phyloP scores from a whole-genome alignment of 2,797 vertebrate genomes.

The Thripadectes ignobilis region DNA sequence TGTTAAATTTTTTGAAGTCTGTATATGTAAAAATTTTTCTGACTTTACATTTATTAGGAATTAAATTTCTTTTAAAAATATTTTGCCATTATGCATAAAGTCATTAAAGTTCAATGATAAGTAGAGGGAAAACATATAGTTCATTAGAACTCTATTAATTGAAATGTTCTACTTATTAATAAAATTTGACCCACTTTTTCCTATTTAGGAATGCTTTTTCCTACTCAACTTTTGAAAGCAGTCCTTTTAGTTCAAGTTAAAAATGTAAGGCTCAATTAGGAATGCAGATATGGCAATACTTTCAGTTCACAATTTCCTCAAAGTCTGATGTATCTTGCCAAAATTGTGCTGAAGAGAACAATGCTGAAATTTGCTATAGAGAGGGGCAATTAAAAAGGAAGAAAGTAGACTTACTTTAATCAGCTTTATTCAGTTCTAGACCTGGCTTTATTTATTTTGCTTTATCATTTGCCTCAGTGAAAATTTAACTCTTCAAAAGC shows the following conservation, averaged over 20 bases:
- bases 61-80: background rate
- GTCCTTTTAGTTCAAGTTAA: background rate
- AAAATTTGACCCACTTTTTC: background rate
- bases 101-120: background rate
- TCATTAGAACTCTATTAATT: constrained; percentile 33
- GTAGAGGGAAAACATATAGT: background rate
- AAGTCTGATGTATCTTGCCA: background rate
- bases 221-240: background rate
- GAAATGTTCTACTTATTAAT: constrained; percentile 8
- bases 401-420: background rate
- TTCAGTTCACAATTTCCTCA: background rate
- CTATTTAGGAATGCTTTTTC: background rate
- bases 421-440: background rate
- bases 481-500: background rate
- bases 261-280: background rate
- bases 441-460: background rate
- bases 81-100: background rate
- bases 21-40: background rate
- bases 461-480: background rate
- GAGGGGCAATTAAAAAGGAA: background rate
- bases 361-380: background rate
- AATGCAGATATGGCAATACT: background rate
- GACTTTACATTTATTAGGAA: background rate
- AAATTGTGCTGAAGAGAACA: background rate
- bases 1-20: background rate